phyloP scores from a whole-genome alignment of 1,140 invertebrate genomes.

The Brachionus sp. region DNA sequence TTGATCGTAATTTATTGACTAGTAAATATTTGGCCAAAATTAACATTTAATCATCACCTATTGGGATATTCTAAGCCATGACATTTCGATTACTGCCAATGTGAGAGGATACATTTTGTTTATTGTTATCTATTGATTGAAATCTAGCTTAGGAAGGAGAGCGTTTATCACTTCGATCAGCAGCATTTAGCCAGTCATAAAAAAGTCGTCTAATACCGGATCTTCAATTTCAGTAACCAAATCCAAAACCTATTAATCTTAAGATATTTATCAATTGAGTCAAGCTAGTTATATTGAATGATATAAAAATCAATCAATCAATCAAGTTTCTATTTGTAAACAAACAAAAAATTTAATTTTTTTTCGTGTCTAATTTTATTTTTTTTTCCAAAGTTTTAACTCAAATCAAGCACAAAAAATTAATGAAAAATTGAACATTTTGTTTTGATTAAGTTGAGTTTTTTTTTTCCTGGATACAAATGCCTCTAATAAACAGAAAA shows the following conservation, averaged over 20 bases:
- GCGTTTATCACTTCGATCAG: neutral
- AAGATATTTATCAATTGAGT: conserved; percentile 31
- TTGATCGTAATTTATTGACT: conserved; percentile 25
- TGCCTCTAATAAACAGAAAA: neutral
- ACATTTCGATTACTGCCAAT: conserved; percentile 12
- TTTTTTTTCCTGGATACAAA: neutral
- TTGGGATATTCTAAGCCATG: neutral
- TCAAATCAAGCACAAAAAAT: conserved; percentile 22
- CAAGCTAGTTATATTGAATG: conserved; percentile 25
- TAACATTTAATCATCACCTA: conserved; percentile 37
- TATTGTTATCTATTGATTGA: conserved; percentile 2
- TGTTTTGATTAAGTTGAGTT: neutral
- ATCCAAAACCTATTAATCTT: conserved; percentile 38
- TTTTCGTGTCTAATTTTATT: neutral
- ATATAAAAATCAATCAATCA: conserved; percentile 38
- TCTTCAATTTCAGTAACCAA: conserved; percentile 42
- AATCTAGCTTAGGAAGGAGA: conserved; percentile 2
- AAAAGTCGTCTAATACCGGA: conserved; percentile 20
- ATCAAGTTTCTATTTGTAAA: conserved; percentile 11
- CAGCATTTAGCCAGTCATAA: neutral
- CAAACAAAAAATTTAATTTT: neutral
- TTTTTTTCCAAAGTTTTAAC: neutral
- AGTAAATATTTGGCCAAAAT: conserved; percentile 15
- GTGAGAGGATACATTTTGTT: conserved; percentile 11
- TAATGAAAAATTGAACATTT: conserved; percentile 1